Evolutionary conservation across 2,113 vertebrate genomes (phyloP), one percentile per base, ranked within the genome.

Genomic region (Herpailurus yagouaroundi): DNA sequence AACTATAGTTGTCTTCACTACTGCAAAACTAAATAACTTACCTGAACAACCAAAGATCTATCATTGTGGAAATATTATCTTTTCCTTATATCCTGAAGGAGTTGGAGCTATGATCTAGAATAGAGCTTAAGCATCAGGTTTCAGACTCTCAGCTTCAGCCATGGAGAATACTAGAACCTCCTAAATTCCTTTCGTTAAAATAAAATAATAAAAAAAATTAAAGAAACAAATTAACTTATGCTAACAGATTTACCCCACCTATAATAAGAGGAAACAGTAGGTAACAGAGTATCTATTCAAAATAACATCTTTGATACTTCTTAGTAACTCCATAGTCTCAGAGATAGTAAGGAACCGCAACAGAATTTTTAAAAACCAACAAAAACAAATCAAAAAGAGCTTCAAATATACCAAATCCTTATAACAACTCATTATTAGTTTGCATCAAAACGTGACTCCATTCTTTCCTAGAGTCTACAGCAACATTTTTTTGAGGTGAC

Each of bases 11-110:
- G 38, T 95, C 87, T 96, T 96, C 94, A 94, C 83, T 95, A 96
- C 96, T 94, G 27, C 69, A 97, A 95, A 96, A 95, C 96, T 97
- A 73, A 95, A 1, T 60, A 95, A 98, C 98, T 98, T 98, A 98
- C 97, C 97, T 98, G 97, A 83, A 95, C 36, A 97, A 97, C 95
- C 97, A 97, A 96, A 98, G 97, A 96, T 96, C 97, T 98, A 98
- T 91, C 97, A 98, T 97, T 98, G 97, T 97, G 97, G 97, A 95
- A 97, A 97, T 79, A 94, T 48, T 88, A 95, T 96, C 80, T 97
- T 97, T 95, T 97, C 90, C 77, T 97, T 95, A 95, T 96, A 96
- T 98, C 82, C 97, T 97, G 95, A 97, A 97, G 98, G 79, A 97
- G 92, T 36, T 91, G 96, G 71, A 94, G 86, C 97, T 97, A 96